These are phyloP conservation scores for Hydrolagus affinis DNA, from an alignment of 2,113 vertebrate species.

Conservation along the genomic window DNA sequence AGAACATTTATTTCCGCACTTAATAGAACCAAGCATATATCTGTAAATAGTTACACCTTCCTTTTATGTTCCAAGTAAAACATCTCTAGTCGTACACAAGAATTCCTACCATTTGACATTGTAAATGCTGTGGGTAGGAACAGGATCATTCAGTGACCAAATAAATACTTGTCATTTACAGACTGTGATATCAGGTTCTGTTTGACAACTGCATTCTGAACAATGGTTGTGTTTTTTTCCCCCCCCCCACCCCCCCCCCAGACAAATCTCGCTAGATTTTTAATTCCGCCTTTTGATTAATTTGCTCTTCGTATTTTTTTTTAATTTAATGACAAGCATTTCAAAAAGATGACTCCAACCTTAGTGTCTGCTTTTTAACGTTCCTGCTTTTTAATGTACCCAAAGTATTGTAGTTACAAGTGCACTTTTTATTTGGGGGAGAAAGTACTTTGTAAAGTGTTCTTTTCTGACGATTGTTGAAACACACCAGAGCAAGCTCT, in stretches of 20 bases:
- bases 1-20: too few relatives aligned
- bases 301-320: not conserved
- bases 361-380: not conserved
- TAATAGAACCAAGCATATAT: too few relatives aligned
- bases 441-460: conserved; percentile 10
- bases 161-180: not conserved
- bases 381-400: not conserved
- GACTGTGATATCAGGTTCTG: not conserved
- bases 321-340: too few relatives aligned
- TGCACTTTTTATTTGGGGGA: not conserved
- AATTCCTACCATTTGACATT: too few relatives aligned
- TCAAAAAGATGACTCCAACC: not conserved
- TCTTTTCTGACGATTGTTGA: conserved; percentile 13
- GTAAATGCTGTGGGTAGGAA: too few relatives aligned
- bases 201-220: not conserved
- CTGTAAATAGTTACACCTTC: not conserved
- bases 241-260: too few relatives aligned
- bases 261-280: too few relatives aligned
- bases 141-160: not conserved
- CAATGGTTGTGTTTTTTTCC: too few relatives aligned
- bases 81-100: not conserved
- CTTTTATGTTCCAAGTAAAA: not conserved
- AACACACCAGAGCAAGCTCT: not conserved
- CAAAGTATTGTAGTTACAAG: not conserved
- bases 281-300: not conserved